A percentile compares a stretch with the other conserved stretches of the same genome.
Evolutionary conservation across 1,140 invertebrate genomes (phyloP).

Genomic region (Sarcophaga peregrina): DNA sequence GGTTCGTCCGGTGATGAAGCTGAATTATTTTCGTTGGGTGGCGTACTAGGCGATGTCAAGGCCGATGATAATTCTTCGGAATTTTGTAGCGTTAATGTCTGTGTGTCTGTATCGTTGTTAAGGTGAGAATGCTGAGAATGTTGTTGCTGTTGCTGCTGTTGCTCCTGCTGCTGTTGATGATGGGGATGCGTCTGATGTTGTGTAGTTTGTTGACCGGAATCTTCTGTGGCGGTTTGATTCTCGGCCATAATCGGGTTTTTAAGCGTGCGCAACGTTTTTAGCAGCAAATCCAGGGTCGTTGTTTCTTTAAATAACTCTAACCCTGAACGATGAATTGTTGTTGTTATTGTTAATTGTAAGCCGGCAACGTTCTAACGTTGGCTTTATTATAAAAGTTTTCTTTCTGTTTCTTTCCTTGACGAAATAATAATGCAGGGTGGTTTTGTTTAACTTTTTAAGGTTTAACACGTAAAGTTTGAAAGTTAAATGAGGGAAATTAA

Average conservation of each 20-base stretch:
- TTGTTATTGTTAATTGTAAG: neutral
- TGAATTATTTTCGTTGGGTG: conserved; percentile 53
- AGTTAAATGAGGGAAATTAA: too few relatives aligned
- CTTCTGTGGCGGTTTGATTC: conserved; percentile 66
- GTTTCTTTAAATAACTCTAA: conserved; percentile 50
- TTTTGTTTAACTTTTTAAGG: conserved; percentile 1
- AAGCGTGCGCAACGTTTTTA: conserved; percentile 64
- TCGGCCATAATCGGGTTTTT: conserved; percentile 66
- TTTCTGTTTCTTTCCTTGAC: too few relatives aligned
- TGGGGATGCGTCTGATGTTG: conserved; percentile 57
- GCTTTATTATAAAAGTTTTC: too few relatives aligned
- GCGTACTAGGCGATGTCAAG: conserved; percentile 42
- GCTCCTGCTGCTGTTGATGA: conserved; percentile 54
- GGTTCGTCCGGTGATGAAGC: conserved; percentile 61
- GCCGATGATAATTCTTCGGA: conserved; percentile 29
- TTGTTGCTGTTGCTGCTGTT: conserved; percentile 45
- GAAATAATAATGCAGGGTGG: neutral
- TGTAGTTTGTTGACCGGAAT: conserved; percentile 63
- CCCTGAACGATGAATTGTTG: neutral
- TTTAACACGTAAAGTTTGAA: too few relatives aligned
- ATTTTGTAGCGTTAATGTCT: conserved; percentile 22
- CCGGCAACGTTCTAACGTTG: too few relatives aligned
- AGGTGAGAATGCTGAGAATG: conserved; percentile 36
- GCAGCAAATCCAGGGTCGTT: conserved; percentile 66
- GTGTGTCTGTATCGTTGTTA: neutral